Conservation (phyloP, 2,113 vertebrate species). For the Periophthalmus modestus region DNA sequence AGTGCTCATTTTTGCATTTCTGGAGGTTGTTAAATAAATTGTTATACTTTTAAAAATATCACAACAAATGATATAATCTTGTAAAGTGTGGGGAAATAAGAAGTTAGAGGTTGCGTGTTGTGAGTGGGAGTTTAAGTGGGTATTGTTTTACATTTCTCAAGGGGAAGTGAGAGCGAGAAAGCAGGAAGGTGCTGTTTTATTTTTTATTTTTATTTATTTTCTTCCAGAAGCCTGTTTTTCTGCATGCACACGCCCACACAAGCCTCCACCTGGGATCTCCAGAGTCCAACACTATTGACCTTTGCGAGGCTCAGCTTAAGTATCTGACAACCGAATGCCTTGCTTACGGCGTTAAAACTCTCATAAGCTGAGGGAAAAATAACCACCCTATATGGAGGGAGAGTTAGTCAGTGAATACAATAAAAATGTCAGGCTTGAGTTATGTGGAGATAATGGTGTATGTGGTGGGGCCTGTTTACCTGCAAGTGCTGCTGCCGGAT, state of each 20-base stretch:
- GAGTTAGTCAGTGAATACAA: conserved; percentile 11
- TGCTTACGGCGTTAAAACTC: conserved; percentile 24
- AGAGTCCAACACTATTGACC: conserved; percentile 47
- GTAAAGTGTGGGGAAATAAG: conserved; percentile 6
- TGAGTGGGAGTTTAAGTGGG: conserved; percentile 21
- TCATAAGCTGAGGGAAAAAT: conserved; percentile 9
- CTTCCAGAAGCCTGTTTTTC: conserved; percentile 23
- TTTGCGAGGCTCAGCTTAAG: conserved; percentile 30
- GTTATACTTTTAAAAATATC: conserved; percentile 22
- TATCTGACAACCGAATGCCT: conserved; percentile 31
- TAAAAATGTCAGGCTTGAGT: neutral
- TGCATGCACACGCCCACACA: conserved; percentile 47
- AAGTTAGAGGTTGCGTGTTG: conserved; percentile 11
- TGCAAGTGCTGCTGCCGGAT: conserved; percentile 61
- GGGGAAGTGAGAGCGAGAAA: conserved; percentile 17
- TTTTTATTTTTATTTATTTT: neutral
- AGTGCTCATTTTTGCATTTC: conserved; percentile 19
- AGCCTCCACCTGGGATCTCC: conserved; percentile 18
- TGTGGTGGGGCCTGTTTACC: conserved; percentile 53
- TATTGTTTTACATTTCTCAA: conserved; percentile 24
- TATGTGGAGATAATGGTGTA: neutral
- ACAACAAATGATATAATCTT: conserved; percentile 16
- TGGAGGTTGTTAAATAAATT: conserved; percentile 9
- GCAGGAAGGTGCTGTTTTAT: neutral
- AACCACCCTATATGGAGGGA: neutral